A percentile compares a stretch with the other conserved stretches of the same genome.
Conservation (phyloP, 2,888 invertebrate genomes). For the Drymonia ruficornis region DNA sequence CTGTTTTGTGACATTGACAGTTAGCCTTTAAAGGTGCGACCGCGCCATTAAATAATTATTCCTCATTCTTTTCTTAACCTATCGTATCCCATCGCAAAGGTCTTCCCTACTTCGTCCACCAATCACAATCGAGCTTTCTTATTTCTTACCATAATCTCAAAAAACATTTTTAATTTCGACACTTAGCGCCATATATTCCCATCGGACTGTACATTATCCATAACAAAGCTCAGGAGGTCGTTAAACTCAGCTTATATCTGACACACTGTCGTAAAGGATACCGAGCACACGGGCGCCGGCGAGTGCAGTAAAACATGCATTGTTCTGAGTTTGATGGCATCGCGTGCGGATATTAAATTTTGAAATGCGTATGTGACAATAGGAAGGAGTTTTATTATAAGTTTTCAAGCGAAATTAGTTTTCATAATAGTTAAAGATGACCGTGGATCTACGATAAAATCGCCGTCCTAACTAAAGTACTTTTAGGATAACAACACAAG, state of each 20-base stretch:
- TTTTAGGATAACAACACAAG: no score
- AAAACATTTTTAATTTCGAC: background rate
- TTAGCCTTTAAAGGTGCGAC: no score
- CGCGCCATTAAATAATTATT: no score
- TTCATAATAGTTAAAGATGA: no score
- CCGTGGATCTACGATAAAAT: no score
- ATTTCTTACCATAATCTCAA: background rate
- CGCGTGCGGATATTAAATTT: conserved; percentile 5
- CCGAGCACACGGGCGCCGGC: conserved; percentile 23
- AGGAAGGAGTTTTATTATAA: background rate
- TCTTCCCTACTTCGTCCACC: no score
- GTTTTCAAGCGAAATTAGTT: no score
- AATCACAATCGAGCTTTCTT: no score
- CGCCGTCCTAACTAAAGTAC: no score
- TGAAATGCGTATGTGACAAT: conserved; percentile 5
- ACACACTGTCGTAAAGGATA: conserved; percentile 50
- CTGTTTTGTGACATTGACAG: no score
- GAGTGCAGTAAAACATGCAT: conserved; percentile 16
- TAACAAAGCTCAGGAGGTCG: conserved; percentile 53
- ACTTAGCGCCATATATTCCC: conserved; percentile 19
- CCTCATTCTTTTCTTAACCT: no score
- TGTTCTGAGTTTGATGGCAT: conserved; percentile 18
- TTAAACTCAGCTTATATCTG: conserved; percentile 55
- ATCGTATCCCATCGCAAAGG: no score
- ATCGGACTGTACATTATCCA: conserved; percentile 39